phyloP scores from a whole-genome alignment of 1,140 invertebrate genomes.

The Drosophila orena region DNA sequence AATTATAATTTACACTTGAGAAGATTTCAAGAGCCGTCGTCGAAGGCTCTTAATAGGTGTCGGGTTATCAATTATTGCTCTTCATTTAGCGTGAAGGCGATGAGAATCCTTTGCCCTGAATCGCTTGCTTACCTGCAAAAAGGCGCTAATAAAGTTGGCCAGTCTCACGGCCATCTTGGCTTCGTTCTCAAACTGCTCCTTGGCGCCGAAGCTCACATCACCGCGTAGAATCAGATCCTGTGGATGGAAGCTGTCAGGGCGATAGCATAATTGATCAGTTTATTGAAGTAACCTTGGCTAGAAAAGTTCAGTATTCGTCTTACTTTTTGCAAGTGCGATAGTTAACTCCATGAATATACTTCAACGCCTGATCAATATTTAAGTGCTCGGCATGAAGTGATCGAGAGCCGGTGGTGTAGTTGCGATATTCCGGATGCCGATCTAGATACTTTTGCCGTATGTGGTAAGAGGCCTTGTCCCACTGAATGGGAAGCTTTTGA shows the following conservation, averaged over 20 bases:
- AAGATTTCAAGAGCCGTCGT: conserved; percentile 78
- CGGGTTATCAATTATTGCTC: conserved; percentile 83
- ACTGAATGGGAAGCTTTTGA: conserved; percentile 92
- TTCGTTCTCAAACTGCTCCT: conserved; percentile 96
- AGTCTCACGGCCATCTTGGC: conserved; percentile 97
- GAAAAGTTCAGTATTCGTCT: conserved; percentile 1
- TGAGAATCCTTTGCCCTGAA: conserved; percentile 47
- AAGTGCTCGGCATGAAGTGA: conserved; percentile 88
- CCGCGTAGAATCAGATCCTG: conserved; percentile 92
- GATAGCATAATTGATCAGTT: conserved; percentile 7
- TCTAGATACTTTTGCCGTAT: conserved; percentile 91
- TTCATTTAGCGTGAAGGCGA: conserved; percentile 73
- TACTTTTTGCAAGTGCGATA: conserved; percentile 89
- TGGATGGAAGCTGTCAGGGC: conserved; percentile 87
- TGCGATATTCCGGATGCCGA: conserved; percentile 90
- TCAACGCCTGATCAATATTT: conserved; percentile 91
- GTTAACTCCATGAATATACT: conserved; percentile 91
- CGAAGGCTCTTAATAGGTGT: conserved; percentile 81
- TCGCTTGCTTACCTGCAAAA: conserved; percentile 90
- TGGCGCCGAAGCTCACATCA: conserved; percentile 93
- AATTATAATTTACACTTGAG: conserved; percentile 85
- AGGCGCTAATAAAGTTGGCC: conserved; percentile 97
- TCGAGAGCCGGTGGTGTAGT: conserved; percentile 88
- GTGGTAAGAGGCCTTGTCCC: conserved; percentile 89
- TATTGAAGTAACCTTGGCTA: neutral